A percentile compares a stretch with the other conserved stretches of the same genome.
Evolutionary conservation across 2,888 invertebrate species (phyloP).

Genomic region (Drosophila lacicola): DNA sequence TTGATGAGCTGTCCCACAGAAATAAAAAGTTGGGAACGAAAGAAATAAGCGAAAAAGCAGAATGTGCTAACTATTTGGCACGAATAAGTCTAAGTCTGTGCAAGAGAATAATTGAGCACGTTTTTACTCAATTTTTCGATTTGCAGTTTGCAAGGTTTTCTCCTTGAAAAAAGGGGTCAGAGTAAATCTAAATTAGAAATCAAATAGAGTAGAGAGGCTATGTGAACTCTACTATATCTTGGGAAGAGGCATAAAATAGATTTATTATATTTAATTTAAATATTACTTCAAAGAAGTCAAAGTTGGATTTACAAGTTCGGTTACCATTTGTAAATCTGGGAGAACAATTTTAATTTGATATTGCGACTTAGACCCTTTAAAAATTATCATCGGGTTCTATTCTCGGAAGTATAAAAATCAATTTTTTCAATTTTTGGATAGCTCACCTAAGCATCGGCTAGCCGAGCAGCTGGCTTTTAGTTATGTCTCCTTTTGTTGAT

Average conservation of each 20-base stretch:
- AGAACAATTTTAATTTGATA: background rate
- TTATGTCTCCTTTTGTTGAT: background rate
- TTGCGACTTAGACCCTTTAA: background rate
- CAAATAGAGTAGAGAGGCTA: background rate
- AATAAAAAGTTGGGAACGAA: background rate
- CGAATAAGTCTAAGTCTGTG: constrained; percentile 12
- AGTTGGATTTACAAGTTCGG: too few relatives aligned
- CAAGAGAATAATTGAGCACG: constrained; percentile 49
- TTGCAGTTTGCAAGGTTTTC: constrained; percentile 20
- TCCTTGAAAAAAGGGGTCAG: background rate
- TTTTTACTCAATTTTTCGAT: constrained; percentile 48
- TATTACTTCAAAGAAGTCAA: too few relatives aligned
- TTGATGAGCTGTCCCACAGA: constrained; percentile 42
- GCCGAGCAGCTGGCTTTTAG: constrained; percentile 5
- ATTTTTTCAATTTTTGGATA: background rate
- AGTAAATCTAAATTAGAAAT: background rate
- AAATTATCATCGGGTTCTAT: too few relatives aligned
- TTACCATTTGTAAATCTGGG: too few relatives aligned
- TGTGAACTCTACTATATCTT: background rate
- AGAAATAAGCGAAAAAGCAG: background rate
- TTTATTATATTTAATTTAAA: too few relatives aligned
- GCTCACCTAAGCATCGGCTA: background rate
- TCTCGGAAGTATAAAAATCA: too few relatives aligned
- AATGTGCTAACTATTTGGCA: constrained; percentile 10
- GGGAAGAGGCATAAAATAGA: too few relatives aligned